These are phyloP conservation scores for Hymenochirus boettgeri DNA, from an alignment of 2,113 vertebrate species.

Conservation along the genomic window DNA sequence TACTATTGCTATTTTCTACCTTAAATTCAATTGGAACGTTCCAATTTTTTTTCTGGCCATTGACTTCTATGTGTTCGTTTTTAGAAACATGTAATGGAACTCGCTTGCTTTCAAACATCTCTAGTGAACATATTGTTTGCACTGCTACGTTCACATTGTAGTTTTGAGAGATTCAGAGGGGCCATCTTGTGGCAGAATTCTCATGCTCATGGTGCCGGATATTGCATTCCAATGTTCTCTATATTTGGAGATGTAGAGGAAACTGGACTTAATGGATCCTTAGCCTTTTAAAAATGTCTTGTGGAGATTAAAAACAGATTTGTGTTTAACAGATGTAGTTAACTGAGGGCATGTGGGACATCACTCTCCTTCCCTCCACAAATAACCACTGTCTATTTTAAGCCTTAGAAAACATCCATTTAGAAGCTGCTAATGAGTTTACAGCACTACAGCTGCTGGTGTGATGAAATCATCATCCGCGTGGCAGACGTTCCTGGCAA, in stretches of 20 bases:
- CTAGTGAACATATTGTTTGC: no score
- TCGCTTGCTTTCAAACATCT: no score
- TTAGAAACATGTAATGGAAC: no score
- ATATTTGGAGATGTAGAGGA: background rate
- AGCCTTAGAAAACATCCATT: conserved; percentile 32
- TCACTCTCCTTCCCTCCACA: conserved; percentile 20
- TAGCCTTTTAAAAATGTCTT: background rate
- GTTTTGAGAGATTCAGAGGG: no score
- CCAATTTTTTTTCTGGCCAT: no score
- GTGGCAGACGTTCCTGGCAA: background rate
- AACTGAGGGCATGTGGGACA: conserved; percentile 1
- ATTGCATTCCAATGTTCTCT: background rate
- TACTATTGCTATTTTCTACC: no score
- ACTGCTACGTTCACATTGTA: no score
- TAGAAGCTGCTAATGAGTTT: conserved; percentile 40
- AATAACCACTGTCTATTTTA: conserved; percentile 36
- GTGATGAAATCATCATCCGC: conserved; percentile 9
- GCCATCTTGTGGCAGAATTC: background rate
- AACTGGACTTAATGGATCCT: conserved; percentile 1
- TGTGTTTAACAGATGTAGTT: conserved; percentile 31
- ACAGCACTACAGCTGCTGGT: conserved; percentile 36
- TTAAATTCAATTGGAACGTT: no score
- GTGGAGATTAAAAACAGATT: conserved; percentile 17
- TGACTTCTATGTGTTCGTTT: no score
- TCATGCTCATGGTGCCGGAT: background rate